Base-by-base conservation (phyloP, 2,113 vertebrate genomes). In the Solea solea region DNA sequence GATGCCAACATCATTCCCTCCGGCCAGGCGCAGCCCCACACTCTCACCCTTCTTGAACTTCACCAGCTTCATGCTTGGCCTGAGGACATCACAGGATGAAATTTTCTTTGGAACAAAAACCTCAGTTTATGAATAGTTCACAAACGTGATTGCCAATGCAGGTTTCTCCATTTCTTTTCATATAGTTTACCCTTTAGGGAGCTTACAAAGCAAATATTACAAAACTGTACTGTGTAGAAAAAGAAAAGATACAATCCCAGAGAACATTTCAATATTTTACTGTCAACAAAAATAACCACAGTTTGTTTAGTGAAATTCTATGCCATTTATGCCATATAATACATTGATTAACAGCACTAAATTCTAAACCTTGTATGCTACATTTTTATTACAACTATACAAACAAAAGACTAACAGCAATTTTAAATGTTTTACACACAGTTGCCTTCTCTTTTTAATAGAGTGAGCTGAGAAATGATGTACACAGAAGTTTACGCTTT, bases 21-120 rank as follows among this genome's bases (percentile, higher is more conserved):
- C 98, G 48, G 98, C 98, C 83, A 99, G 93, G n/a, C 97, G 95
- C 87, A 99, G 93, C 27, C 98, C 98, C 77, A 99, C 98, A 1
- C 98, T 99, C 63, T 99, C 98, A 70, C 97, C 98, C 93, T 99
- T 99, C 87, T 95, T 96, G 92, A 99, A 99, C 90, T 99, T 99
- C 54, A 99, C 97, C 87, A 99, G 93, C 88, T 99, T 99, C 97
- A 99, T 99, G 92, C 96, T 99, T 41, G 98, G 97, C 91, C 98
- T 99, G 91, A 68, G 58, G 57, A 81, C 4, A 69, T 11, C 11
- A 59, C 63, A 67, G 50, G n/a, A 62, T 21, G 14, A 40, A 40
- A 63, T 41, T 79, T 72, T 9, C 10, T 40, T 64, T 64, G 8
- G 11, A 76, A 59, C 14, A 40, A 12, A 55, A 71, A 70, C 45